phyloP scores from a whole-genome alignment of 92 coral and sea anemone genomes.

The Zoanthus gigantus region DNA sequence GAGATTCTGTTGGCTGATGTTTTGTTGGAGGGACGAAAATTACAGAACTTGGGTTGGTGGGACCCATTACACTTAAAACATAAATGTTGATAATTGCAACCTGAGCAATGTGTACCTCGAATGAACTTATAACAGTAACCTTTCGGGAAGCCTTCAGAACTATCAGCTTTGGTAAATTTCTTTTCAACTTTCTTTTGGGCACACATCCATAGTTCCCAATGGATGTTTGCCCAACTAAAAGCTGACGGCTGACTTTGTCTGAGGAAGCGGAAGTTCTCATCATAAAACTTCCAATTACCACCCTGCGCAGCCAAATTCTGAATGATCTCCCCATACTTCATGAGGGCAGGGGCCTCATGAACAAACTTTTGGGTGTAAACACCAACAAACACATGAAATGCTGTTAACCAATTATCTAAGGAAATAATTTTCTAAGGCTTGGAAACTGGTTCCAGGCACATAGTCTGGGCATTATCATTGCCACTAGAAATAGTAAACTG shows the following conservation, averaged over 20 bases:
- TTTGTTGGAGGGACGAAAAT: slow-evolving; percentile 28
- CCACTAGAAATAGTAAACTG: not conserved
- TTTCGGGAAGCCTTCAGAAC: not conserved
- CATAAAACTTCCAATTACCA: slow-evolving; percentile 36
- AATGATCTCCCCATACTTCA: not conserved
- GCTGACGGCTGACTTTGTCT: slow-evolving; percentile 2
- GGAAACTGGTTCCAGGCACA: slow-evolving; percentile 23
- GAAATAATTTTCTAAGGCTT: not conserved
- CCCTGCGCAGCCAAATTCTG: slow-evolving; percentile 34
- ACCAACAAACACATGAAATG: slow-evolving; percentile 27
- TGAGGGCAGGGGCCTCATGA: slow-evolving; percentile 17
- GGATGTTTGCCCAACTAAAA: slow-evolving; percentile 7
- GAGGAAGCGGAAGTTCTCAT: slow-evolving; percentile 27
- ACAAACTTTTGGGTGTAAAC: slow-evolving; percentile 20
- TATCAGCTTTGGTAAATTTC: not conserved
- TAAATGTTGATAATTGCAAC: slow-evolving; percentile 50
- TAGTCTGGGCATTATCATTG: not conserved
- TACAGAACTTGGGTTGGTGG: slow-evolving; percentile 16
- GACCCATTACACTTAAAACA: slow-evolving; percentile 39
- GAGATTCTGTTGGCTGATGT: not conserved
- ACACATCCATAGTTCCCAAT: slow-evolving; percentile 57
- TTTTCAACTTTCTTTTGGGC: slow-evolving; percentile 20
- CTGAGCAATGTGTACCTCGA: slow-evolving; percentile 25
- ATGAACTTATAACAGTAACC: slow-evolving; percentile 53
- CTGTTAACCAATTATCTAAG: slow-evolving; percentile 35